Evolutionary conservation across 2,113 vertebrate species (phyloP).

Genomic region (Plotosus lineatus): DNA sequence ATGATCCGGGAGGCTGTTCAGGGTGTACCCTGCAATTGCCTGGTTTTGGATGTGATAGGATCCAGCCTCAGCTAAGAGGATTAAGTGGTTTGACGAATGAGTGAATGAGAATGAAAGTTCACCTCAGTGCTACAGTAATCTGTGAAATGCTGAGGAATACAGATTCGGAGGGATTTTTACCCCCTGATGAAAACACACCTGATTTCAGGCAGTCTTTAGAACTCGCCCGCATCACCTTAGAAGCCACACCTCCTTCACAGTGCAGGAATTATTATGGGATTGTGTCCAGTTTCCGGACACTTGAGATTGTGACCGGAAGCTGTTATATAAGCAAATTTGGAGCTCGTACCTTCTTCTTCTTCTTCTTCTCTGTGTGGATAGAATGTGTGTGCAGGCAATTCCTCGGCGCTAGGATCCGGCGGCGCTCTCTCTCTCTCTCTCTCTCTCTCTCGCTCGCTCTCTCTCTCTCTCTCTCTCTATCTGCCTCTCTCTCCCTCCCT

Average conservation of each 20-base stretch:
- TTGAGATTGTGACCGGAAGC: background rate
- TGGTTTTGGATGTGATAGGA: too few species aligned
- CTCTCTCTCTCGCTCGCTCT: conserved; percentile 57
- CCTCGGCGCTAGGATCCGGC: conserved; percentile 75
- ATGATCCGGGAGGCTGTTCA: too few species aligned
- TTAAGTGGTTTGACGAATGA: too few species aligned
- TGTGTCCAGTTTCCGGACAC: conserved; percentile 4
- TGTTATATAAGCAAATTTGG: background rate
- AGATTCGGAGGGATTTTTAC: too few species aligned
- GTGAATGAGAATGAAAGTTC: too few species aligned
- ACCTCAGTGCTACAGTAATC: background rate
- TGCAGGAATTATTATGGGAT: background rate
- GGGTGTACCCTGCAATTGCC: too few species aligned
- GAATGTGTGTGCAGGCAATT: background rate
- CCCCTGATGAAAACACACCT: too few species aligned
- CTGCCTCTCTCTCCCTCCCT: conserved; percentile 54
- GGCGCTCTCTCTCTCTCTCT: conserved; percentile 50
- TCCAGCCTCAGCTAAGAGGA: too few species aligned
- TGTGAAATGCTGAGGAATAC: too few species aligned
- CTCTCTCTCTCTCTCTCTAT: conserved; percentile 47
- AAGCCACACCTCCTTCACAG: background rate
- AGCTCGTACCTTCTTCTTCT: background rate
- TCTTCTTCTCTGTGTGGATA: background rate
- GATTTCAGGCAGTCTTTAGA: background rate
- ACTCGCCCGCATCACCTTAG: background rate